Base-by-base conservation (phyloP, 2,113 vertebrate genomes). In the Menidia beryllina region DNA sequence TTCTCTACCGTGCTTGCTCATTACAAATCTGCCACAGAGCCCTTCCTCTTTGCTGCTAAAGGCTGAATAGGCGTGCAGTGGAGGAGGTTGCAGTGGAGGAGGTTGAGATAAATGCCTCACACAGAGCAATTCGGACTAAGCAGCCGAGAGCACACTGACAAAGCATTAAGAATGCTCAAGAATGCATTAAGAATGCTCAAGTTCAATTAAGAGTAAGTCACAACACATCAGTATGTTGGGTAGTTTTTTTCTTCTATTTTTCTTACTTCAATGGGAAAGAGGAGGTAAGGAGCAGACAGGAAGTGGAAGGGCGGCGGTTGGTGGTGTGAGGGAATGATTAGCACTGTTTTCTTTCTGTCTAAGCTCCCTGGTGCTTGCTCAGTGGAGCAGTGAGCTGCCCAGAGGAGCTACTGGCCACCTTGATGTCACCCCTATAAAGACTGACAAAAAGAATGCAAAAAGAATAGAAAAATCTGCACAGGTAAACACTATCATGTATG, bases 121-220 rank as follows among this genome's bases (percentile, higher is more conserved):
- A 55, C 65, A 78, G 77, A 77, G 82, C 75, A 72, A 77, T 85
- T 82, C 25, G 62, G 71, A 68, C 82, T 52, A 27, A 81, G 79
- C 75, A 80, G 69, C 74, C 20, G 39, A 75, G 82, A 75, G 83
- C 84, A 69, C 72, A 71, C 75, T 73, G 75, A 58, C 76, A 65
- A 68, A 83, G 73, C 55, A 59, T 72, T 84, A n/a, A 87, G 79
- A 90, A 78, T 72, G 81, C 88, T 77, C n/a, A n/a, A n/a, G n/a
- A 69, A 83, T 69, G 86, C 81, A 88, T 90, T 86, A 88, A 61
- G 69, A 86, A 87, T 79, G 80, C 38, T 86, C 78, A 66, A 83
- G 86, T 87, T 89, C 84, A 90, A 89, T 89, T 85, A 90, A 77
- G 69, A 72, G 75, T 20, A 58, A 60, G 85, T 85, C 87, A 87